Base-by-base conservation (phyloP, 2,113 vertebrate genomes). In the Oreochromis niloticus region DNA sequence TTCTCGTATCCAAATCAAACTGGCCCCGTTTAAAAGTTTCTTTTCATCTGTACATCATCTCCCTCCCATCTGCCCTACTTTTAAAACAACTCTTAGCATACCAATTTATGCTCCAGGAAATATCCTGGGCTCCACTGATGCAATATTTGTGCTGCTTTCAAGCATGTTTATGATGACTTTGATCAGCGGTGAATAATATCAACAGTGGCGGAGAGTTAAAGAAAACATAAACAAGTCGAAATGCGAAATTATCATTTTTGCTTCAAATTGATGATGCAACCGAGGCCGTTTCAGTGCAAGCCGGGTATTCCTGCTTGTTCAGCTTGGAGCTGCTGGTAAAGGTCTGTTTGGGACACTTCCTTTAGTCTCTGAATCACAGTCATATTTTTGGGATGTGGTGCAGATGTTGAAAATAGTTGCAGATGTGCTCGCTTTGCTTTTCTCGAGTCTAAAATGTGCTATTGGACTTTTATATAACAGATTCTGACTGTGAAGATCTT, bases 381-480 rank as follows among this genome's bases (percentile, higher is more conserved):
- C 82, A 88, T 91, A 92, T 93, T 93, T 93, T 89, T 89, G 63
- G 92, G 91, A 93, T 93, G 91, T 83, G 93, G 90, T 75, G 85
- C 87, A 88, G 81, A 91, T 91, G 92, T 85, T 80, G 48, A 83
- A 91, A 94, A 91, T 82, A 90, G 85, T 56, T 81, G 24, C 87
- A 90, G 87, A 94, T 93, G 86, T 89, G 86, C 91, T 88, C 16
- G 11, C 43, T 32, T 19, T 54, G 43, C 87, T 85, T 86, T 88
- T 50, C 87, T 87, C 56, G 54, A 19, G 27, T 81, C 54, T 55
- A 27, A 83, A 82, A 66, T 52, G 46, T 61, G 71, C 55, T 56
- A 2, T 46, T 34, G 14, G 32, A 12, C 87, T 79, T 81, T 57
- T 17, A 87, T 12, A 63, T 57, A 71, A 78, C 46, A 68, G 4